These are phyloP conservation scores for Cassiopea andromeda DNA, from an alignment of 30 jellyfish, hydroid and myxozoan genomes.

Conservation along the genomic window DNA sequence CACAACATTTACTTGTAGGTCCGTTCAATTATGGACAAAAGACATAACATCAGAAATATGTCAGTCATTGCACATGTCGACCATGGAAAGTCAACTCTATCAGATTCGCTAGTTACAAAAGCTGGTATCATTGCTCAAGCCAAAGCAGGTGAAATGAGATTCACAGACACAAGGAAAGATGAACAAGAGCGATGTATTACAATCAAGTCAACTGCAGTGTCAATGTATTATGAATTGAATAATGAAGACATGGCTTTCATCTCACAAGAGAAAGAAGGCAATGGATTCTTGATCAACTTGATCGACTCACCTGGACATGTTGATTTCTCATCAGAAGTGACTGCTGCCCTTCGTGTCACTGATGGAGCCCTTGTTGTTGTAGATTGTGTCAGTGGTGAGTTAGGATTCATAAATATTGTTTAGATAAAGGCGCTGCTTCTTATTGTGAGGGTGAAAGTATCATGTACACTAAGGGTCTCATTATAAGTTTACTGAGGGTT, in stretches of 20 bases:
- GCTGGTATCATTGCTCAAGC: slow-evolving; percentile 99
- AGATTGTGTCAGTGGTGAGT: slow-evolving; percentile 99
- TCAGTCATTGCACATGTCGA: slow-evolving; percentile 99
- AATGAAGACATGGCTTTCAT: slow-evolving; percentile 87
- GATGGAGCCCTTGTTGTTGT: slow-evolving; percentile 99
- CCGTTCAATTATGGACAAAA: slow-evolving; percentile 99
- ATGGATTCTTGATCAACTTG: slow-evolving; percentile 97
- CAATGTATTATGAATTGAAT: slow-evolving; percentile 96
- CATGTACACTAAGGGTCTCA: too few relatives aligned
- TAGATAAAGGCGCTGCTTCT: not conserved
- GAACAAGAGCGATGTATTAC: slow-evolving; percentile 99
- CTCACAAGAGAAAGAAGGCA: slow-evolving; percentile 80
- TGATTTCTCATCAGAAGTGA: slow-evolving; percentile 99
- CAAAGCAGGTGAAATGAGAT: slow-evolving; percentile 99
- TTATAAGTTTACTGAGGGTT: too few relatives aligned
- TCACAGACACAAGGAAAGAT: slow-evolving; percentile 99
- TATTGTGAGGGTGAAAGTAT: not conserved
- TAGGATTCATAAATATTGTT: not conserved
- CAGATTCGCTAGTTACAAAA: slow-evolving; percentile 98
- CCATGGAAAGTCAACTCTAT: slow-evolving; percentile 98
- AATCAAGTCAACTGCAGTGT: slow-evolving; percentile 99
- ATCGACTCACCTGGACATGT: slow-evolving; percentile 99
- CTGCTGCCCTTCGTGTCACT: slow-evolving; percentile 99
- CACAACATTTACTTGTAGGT: slow-evolving; percentile 50
- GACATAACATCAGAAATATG: slow-evolving; percentile 98